A percentile compares a stretch with the other conserved stretches of the same genome.
Evolutionary conservation across 2,888 invertebrate genomes (phyloP).

Genomic region (Drosophila peninsularis): DNA sequence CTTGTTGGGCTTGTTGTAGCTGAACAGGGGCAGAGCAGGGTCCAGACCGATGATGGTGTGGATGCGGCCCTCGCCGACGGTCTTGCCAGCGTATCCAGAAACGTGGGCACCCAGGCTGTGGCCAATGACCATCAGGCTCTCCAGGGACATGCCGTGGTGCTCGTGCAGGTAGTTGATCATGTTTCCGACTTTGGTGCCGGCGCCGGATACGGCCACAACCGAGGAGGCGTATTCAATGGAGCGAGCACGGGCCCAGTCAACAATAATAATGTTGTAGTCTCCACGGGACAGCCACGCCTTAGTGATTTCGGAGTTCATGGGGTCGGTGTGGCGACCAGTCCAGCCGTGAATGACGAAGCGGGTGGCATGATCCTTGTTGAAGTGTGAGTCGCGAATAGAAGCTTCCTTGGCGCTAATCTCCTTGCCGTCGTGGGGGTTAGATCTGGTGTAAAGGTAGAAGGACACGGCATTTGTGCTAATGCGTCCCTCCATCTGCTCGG

Average conservation of each 20-base stretch:
- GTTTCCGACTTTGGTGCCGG: constrained; percentile 73
- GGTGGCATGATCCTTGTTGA: constrained; percentile 58
- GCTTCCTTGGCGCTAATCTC: constrained; percentile 44
- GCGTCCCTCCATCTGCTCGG: constrained; percentile 31
- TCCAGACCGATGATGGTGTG: constrained; percentile 86
- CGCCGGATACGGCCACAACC: constrained; percentile 82
- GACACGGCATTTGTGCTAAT: constrained; percentile 45
- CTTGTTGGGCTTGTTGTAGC: constrained; percentile 60
- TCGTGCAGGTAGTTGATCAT: constrained; percentile 84
- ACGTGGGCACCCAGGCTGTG: constrained; percentile 88
- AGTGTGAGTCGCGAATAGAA: constrained; percentile 54
- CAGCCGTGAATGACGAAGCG: constrained; percentile 86
- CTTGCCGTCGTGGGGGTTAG: constrained; percentile 58
- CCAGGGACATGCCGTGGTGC: constrained; percentile 85
- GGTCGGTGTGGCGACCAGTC: constrained; percentile 86
- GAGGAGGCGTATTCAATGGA: constrained; percentile 87
- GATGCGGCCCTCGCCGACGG: constrained; percentile 85
- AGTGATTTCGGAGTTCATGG: constrained; percentile 71
- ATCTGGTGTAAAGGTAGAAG: constrained; percentile 74
- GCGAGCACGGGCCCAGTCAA: constrained; percentile 87
- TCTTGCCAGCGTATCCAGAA: constrained; percentile 87
- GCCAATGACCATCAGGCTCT: constrained; percentile 86
- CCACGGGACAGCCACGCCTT: constrained; percentile 86
- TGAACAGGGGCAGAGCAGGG: constrained; percentile 81
- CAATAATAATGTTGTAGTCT: constrained; percentile 87